Evolutionary conservation across 2,113 vertebrate species (phyloP).

Genomic region (Scolopax mira): DNA sequence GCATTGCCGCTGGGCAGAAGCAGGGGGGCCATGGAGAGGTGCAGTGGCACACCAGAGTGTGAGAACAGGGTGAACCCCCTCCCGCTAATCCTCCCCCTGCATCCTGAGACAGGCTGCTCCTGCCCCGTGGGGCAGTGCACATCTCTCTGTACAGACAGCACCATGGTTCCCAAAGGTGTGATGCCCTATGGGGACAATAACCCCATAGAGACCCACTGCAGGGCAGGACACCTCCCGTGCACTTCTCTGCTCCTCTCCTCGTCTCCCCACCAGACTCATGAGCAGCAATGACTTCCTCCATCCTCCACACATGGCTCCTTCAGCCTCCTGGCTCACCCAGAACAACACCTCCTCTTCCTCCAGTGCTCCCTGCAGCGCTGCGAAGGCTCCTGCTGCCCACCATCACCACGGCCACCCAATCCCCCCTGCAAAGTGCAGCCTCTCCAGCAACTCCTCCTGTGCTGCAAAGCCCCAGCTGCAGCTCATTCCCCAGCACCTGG

Average conservation of each 20-base stretch:
- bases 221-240: neutral
- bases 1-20: neutral
- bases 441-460: neutral
- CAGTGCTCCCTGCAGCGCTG: neutral
- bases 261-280: neutral
- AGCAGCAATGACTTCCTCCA: neutral
- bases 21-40: neutral
- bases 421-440: neutral
- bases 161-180: accelerated
- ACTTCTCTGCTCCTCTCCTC: neutral
- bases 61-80: neutral
- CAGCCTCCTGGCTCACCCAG: neutral
- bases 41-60: accelerated
- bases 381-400: neutral
- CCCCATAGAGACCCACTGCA: neutral
- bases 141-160: accelerated
- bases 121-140: accelerated
- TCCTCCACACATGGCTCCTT: neutral
- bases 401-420: neutral
- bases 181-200: neutral
- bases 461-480: neutral
- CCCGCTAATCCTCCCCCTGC: too few relatives aligned
- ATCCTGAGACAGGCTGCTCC: neutral
- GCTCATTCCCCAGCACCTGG: neutral
- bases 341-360: neutral